Conservation (phyloP, 2,113 vertebrate genomes). For the Crotalus horridus region DNA sequence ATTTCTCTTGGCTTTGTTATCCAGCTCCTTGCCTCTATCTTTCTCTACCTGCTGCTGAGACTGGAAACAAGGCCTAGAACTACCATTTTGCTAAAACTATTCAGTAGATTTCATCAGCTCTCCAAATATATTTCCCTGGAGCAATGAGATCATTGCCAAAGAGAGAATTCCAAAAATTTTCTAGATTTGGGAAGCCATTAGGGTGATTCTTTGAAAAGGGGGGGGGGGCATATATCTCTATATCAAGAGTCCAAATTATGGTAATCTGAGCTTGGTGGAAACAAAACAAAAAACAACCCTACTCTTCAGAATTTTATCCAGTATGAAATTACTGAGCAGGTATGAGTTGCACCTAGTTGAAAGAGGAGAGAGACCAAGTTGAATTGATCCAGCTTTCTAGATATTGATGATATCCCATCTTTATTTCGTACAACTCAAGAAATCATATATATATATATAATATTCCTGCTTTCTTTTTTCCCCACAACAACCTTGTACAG, state of each 20-base stretch:
- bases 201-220: neutral
- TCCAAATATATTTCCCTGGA: neutral
- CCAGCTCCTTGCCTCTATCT: neutral
- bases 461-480: neutral
- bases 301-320: neutral
- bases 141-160: neutral
- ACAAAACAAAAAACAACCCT: neutral
- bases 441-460: neutral
- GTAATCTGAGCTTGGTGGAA: neutral
- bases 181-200: neutral
- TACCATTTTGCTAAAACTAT: neutral
- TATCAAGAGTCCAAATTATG: neutral
- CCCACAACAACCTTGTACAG: neutral
- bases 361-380: neutral
- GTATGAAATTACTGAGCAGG: neutral
- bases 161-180: neutral
- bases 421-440: neutral
- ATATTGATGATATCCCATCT: neutral
- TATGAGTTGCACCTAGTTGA: neutral
- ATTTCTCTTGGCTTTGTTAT: neutral
- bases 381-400: neutral
- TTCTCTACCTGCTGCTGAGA: neutral
- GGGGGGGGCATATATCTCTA: neutral
- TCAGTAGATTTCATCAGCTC: neutral
- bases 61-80: neutral